Percentiles rank a stretch among this genome's conserved stretches.
These are phyloP conservation scores for Cataglyphis altisquamis DNA, from an alignment of 2,888 invertebrate genomes.

Conservation along the genomic window DNA sequence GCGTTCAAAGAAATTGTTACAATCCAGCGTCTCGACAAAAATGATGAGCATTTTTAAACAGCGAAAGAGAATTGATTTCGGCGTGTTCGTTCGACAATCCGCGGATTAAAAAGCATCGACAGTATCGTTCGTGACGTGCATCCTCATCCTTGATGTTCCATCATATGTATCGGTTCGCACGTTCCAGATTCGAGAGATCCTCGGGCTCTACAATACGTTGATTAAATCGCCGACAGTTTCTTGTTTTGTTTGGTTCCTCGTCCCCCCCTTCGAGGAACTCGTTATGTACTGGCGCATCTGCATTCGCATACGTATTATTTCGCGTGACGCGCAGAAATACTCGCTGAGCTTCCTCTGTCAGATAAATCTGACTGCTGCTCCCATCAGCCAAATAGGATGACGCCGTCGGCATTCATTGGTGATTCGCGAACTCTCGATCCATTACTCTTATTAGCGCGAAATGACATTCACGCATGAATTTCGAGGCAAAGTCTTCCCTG, in stretches of 20 bases:
- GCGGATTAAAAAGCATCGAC: neutral
- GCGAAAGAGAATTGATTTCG: neutral
- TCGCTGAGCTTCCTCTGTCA: conserved; percentile 50
- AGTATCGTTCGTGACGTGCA: neutral
- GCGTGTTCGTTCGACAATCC: neutral
- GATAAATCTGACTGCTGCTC: conserved; percentile 56
- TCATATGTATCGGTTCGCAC: neutral
- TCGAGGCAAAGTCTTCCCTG: conserved; percentile 33
- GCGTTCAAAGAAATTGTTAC: neutral
- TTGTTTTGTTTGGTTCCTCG: neutral
- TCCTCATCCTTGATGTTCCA: neutral
- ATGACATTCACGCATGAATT: conserved; percentile 57
- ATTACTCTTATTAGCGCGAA: conserved; percentile 74
- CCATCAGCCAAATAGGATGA: conserved; percentile 73
- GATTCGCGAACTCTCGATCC: conserved; percentile 64
- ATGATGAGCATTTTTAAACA: neutral
- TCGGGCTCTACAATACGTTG: neutral
- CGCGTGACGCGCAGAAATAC: conserved; percentile 69
- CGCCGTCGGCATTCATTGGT: conserved; percentile 4
- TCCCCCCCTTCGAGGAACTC: neutral
- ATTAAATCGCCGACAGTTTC: conserved; percentile 7
- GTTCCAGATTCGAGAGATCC: neutral
- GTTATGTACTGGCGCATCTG: neutral
- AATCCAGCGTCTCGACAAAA: neutral
- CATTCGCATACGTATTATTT: conserved; percentile 65